phyloP scores from a whole-genome alignment of 2,888 invertebrate genomes.

The Nebria brevicollis region DNA sequence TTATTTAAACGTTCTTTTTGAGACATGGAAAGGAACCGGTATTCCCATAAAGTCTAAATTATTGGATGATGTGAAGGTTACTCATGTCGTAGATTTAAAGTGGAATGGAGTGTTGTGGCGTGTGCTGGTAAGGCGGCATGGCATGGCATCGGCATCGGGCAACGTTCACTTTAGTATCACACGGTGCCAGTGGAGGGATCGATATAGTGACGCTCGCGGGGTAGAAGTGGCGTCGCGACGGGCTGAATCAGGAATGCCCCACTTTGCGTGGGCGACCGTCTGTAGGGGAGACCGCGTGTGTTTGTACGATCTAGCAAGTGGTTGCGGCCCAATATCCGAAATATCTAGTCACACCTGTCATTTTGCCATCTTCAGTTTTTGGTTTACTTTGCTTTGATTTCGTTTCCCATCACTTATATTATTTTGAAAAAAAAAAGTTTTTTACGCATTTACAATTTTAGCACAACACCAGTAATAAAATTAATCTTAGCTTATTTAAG shows the following conservation, averaged over 20 bases:
- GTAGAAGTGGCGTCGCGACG: conserved; percentile 51
- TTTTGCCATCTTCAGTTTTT: conserved; percentile 46
- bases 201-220: conserved; percentile 49
- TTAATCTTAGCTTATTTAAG: no score
- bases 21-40: no score
- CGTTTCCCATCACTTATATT: neutral
- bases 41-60: no score
- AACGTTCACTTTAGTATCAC: neutral
- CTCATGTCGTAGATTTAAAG: no score
- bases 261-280: conserved; percentile 60
- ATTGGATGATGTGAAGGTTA: no score
- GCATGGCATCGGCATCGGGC: neutral
- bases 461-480: no score
- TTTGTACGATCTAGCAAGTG: conserved; percentile 51
- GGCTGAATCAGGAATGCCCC: conserved; percentile 55
- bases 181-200: conserved; percentile 49
- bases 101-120: no score
- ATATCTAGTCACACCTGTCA: conserved; percentile 49
- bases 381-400: neutral
- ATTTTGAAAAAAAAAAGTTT: no score
- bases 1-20: no score
- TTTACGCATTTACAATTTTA: no score
- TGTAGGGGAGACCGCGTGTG: conserved; percentile 56
- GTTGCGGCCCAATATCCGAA: conserved; percentile 54
- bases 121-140: neutral